These are phyloP conservation scores for Scartelaos histophorus DNA, from an alignment of 2,113 vertebrate genomes.

Conservation along the genomic window DNA sequence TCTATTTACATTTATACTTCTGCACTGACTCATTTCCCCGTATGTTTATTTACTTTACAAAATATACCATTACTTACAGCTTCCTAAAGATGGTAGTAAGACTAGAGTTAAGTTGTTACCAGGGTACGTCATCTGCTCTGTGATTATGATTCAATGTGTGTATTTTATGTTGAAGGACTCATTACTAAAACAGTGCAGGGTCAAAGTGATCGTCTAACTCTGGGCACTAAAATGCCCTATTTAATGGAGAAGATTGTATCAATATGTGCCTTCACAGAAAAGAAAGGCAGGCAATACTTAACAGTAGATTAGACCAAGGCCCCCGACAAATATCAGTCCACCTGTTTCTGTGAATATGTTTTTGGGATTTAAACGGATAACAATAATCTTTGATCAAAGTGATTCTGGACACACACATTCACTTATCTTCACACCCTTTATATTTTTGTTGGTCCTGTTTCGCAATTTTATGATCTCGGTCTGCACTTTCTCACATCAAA, in stretches of 20 bases:
- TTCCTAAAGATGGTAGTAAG: conserved; percentile 23
- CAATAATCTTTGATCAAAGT: no score
- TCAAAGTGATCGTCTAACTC: neutral
- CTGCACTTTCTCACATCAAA: neutral
- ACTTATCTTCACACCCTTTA: neutral
- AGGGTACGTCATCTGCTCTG: neutral
- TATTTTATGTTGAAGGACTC: neutral
- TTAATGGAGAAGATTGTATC: neutral
- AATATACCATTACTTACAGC: conserved; percentile 39
- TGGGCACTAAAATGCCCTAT: neutral
- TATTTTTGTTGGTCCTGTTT: no score
- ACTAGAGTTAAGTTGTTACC: conserved; percentile 1
- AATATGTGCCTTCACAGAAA: no score
- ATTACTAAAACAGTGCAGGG: neutral
- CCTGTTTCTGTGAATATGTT: no score
- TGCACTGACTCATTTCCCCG: conserved; percentile 49
- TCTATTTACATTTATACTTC: conserved; percentile 24
- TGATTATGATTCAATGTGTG: neutral
- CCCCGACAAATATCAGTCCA: no score
- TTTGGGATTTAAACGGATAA: no score
- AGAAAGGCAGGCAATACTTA: no score
- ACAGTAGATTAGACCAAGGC: no score
- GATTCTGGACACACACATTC: no score
- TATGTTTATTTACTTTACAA: conserved; percentile 67
- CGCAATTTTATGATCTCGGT: no score